phyloP scores from a whole-genome alignment of 2,113 vertebrate genomes.

The Charina bottae region DNA sequence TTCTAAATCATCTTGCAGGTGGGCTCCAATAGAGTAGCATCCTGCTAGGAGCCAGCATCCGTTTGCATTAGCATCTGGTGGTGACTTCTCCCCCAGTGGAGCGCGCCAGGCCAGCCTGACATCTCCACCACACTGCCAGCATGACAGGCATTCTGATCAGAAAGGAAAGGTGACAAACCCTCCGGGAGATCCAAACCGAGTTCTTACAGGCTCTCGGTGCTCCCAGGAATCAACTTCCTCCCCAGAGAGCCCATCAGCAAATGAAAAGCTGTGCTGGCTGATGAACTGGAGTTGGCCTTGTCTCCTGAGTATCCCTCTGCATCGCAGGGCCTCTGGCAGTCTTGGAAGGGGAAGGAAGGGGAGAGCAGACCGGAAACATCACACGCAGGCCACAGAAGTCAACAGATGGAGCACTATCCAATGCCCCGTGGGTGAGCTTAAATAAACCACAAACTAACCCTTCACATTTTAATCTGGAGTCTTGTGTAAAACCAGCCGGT shows the following conservation, averaged over 20 bases:
- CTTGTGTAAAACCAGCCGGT: not conserved
- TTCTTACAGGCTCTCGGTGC: constrained; percentile 8
- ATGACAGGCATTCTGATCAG: constrained; percentile 29
- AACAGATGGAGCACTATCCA: not conserved
- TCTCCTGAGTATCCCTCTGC: constrained; percentile 8
- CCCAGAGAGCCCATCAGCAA: constrained; percentile 23
- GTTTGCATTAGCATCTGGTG: constrained; percentile 25
- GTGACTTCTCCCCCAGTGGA: constrained; percentile 18
- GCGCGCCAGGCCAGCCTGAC: constrained; percentile 24
- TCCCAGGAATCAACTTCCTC: constrained; percentile 10
- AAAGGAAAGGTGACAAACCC: constrained; percentile 39
- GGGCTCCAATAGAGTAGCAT: not conserved
- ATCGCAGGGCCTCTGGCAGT: constrained; percentile 1
- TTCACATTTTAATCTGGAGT: not conserved
- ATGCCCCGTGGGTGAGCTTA: not conserved
- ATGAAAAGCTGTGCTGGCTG: not conserved
- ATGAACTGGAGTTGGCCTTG: constrained; percentile 29
- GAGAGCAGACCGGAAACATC: not conserved
- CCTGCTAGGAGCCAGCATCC: constrained; percentile 19
- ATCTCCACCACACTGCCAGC: constrained; percentile 32
- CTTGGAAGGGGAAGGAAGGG: not conserved
- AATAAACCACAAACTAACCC: not conserved
- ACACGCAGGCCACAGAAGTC: not conserved
- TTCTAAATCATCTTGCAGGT: constrained; percentile 2
- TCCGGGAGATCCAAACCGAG: not conserved